Evolutionary conservation across 2,888 invertebrate genomes (phyloP), one percentile per base, ranked within the genome.

Genomic region (Stictocephala bisonia): DNA sequence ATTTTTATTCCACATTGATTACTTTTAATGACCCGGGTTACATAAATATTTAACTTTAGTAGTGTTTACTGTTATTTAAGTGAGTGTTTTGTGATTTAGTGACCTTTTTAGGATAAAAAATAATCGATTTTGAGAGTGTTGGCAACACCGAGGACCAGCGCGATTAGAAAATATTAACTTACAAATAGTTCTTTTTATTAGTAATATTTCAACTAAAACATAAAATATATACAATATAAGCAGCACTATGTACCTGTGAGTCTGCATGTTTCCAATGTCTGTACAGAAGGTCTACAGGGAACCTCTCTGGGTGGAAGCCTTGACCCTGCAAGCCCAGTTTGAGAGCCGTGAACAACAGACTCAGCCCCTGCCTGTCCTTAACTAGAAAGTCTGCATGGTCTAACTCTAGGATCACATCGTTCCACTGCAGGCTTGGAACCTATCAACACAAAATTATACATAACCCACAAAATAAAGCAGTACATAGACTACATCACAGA

Each of bases 261-360:
- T 98, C 97, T 22, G 93, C 88, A 84, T 97, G 95, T 74, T 93
- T 93, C 99, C 99, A 99, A 76, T 92, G 90, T 11, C 94, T 90
- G 84, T 96, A 98, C 77, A 97, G 87, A 79, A 92, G 90, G 82
- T 97, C 96, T 22, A 97, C 91, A 0, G 98, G 98, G 81, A 95
- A 95, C 79, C 88, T 86, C 35, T 89, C 86, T 0, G 89, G 90
- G 80, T 90, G 91, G 75, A 90, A 91, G 35, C 86, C 86, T 76
- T 91, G 90, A 76, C 90, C 89, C 82, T 94, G 93, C 20, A 95
- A 88, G 6, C 96, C 96, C 74, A 92, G 85, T 75, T 93, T 88
- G 70, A 99, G 85, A 64, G 94, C 94, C 66, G 92, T 93, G 79
- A 96, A 90, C 48, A 99, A 85, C 69, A 98, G 85, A 79, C 89